These are phyloP conservation scores for Melinopterus prodromus DNA, from an alignment of 2,888 invertebrate species.

Conservation along the genomic window DNA sequence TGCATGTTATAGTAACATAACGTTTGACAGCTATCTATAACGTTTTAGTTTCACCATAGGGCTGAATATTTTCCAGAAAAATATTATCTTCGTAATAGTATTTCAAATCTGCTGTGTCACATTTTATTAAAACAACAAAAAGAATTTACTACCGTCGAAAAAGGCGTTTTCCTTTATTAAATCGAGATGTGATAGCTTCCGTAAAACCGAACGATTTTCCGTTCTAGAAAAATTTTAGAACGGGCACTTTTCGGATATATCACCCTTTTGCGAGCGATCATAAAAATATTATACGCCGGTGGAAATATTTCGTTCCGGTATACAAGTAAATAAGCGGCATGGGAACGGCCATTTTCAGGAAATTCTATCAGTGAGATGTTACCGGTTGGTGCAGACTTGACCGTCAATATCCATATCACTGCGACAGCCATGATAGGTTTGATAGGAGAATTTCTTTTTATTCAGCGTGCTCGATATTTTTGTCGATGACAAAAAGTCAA, in stretches of 20 bases:
- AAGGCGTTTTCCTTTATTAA: not conserved
- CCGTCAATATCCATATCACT: not conserved
- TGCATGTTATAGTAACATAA: too few species aligned
- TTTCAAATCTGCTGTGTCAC: not conserved
- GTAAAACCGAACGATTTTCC: not conserved
- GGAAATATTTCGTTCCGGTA: not conserved
- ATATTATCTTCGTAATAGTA: too few species aligned
- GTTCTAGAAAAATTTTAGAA: not conserved
- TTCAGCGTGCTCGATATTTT: too few species aligned
- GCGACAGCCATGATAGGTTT: not conserved
- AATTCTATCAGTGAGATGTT: conserved; percentile 4
- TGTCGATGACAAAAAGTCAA: too few species aligned
- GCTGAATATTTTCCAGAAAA: too few species aligned
- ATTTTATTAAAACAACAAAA: not conserved
- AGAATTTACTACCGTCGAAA: not conserved
- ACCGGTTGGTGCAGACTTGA: not conserved
- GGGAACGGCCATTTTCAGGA: not conserved
- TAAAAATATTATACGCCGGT: not conserved
- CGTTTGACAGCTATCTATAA: too few species aligned
- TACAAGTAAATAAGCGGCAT: not conserved
- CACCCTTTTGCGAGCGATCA: not conserved
- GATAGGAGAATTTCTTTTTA: too few species aligned
- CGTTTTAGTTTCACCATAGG: too few species aligned
- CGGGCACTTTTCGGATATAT: not conserved
- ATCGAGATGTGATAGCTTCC: not conserved